Percentiles rank a stretch among this genome's conserved stretches.
Conservation (phyloP, 2,797 vertebrate species). For the Hydrocynus forskahlii region DNA sequence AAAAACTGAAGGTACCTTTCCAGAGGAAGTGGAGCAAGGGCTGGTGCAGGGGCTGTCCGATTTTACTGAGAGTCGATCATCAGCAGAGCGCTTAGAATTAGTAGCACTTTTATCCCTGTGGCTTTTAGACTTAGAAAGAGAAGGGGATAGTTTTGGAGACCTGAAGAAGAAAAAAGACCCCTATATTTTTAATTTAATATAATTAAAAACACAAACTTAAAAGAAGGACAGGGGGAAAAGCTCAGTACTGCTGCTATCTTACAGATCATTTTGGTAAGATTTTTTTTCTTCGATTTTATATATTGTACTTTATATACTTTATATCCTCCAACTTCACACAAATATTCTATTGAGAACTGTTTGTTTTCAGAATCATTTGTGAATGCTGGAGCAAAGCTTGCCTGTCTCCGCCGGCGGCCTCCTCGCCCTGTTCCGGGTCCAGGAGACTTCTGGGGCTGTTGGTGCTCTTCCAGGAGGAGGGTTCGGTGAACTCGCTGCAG, state of each 20-base stretch:
- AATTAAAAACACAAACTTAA: no score
- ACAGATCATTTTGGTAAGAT: no score
- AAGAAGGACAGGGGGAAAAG: background rate
- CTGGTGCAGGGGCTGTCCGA: constrained; percentile 78
- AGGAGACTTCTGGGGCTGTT: constrained; percentile 68
- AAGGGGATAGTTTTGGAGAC: constrained; percentile 64
- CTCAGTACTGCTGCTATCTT: background rate
- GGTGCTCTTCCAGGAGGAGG: constrained; percentile 71
- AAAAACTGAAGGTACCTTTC: constrained; percentile 75
- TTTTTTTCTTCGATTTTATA: no score
- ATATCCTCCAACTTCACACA: no score
- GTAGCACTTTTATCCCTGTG: constrained; percentile 70
- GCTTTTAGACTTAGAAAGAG: constrained; percentile 69
- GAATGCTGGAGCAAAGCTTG: constrained; percentile 43
- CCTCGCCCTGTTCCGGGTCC: constrained; percentile 72
- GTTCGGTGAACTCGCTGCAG: constrained; percentile 73
- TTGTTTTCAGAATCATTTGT: background rate
- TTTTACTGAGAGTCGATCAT: constrained; percentile 74
- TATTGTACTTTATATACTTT: no score
- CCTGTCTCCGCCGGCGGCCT: constrained; percentile 73
- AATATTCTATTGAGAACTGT: no score
- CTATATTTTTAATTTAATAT: no score
- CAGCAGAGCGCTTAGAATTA: constrained; percentile 67
- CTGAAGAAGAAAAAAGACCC: constrained; percentile 63
- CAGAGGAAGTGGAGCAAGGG: constrained; percentile 71